phyloP scores from a whole-genome alignment of 2,797 vertebrate species.

The Arctocebus calabarensis region DNA sequence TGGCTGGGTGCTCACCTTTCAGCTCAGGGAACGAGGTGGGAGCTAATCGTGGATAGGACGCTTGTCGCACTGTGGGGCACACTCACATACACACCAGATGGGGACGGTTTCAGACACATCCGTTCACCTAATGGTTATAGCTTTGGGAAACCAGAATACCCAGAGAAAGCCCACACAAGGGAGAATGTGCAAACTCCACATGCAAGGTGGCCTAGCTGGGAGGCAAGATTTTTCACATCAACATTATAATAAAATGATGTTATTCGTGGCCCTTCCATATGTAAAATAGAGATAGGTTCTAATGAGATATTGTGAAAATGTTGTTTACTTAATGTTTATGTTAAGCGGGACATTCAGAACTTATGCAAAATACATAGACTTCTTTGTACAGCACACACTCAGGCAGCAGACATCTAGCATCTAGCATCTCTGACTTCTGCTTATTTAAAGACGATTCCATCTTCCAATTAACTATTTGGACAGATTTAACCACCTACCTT shows the following conservation, averaged over 20 bases:
- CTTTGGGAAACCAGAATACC: background rate
- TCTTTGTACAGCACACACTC: background rate
- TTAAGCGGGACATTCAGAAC: background rate
- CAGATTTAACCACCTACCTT: background rate
- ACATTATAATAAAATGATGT: background rate
- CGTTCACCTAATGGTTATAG: background rate
- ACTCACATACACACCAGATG: background rate
- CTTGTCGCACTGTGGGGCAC: background rate
- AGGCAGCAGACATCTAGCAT: background rate
- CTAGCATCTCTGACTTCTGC: background rate
- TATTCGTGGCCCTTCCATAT: background rate
- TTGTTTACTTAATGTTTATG: background rate
- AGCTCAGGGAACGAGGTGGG: background rate
- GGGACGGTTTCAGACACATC: background rate
- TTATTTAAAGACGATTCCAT: background rate
- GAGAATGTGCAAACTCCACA: background rate
- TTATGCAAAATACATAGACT: background rate
- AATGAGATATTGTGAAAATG: background rate
- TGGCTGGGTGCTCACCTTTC: background rate
- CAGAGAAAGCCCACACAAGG: background rate
- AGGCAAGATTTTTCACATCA: background rate
- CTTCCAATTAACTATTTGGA: background rate
- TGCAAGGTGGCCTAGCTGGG: background rate
- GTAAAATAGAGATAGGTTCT: background rate
- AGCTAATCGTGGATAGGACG: background rate